Base-by-base conservation (phyloP, 2,797 vertebrate species). In the Enteromius viviparus region DNA sequence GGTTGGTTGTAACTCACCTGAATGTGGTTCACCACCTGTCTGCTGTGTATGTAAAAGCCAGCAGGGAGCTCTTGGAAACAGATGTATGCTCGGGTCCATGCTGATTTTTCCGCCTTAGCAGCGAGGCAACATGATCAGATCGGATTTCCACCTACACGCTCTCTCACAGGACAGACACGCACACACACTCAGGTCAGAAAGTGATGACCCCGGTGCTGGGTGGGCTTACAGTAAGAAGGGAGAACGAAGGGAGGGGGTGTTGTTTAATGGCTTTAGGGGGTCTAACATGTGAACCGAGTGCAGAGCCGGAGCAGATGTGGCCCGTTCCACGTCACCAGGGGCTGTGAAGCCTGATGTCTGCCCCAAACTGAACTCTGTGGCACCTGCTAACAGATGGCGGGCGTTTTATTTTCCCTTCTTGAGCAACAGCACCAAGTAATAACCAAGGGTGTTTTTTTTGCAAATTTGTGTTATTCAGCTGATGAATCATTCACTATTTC, bases 241-340 rank as follows among this genome's bases (percentile, higher is more conserved):
- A 26, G 65, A 71, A 71, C 14, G 37, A 37, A 55, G 29, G n/a
- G 45, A 70, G 19, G 53, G 55, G 53, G 29, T 72, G 26, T 49
- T 81, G 26, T 72, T 47, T 29, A 64, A 23, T 81, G 68, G 19
- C 40, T 71, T 80, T 55, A 80, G 65, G 55, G 68, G 78, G 78
- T 68, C 71, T 81, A 76, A 55, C 37, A 19, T 83, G 81, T 5
- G 4, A 19, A 60, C 26, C 26, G 17, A 12, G 34, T 68, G 58
- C 65, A 66, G 71, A 53, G 45, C 72, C 45, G 8, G 51, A 72
- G 76, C 84, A 87, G 87, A 86, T 87, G 87, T 77, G 76, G 58
- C 75, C 21, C 55, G 15, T 86, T 66, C 78, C 81, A 83, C 32
- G 14, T 49, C 78, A 14, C 64, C 53, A 49, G 34, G 42, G 81